Conservation (phyloP, 2,797 vertebrate genomes). For the Cuculus canorus region DNA sequence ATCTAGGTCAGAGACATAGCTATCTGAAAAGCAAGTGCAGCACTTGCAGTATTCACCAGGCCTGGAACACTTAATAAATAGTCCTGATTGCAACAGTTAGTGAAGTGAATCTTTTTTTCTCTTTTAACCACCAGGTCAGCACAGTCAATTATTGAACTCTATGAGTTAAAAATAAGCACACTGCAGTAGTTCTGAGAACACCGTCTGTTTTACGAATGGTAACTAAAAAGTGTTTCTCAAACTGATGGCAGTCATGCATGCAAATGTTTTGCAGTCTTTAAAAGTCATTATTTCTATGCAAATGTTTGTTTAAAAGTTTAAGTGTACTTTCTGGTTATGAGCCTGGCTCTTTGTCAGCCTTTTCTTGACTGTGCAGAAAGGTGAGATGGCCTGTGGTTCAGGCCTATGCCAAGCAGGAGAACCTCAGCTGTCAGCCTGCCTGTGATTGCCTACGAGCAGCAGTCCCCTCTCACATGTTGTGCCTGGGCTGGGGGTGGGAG, state of each 20-base stretch:
- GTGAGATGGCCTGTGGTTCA: background rate
- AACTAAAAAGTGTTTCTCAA: background rate
- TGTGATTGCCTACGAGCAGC: background rate
- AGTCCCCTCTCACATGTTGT: background rate
- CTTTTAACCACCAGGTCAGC: background rate
- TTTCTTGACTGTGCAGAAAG: background rate
- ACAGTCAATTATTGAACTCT: background rate
- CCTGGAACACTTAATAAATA: background rate
- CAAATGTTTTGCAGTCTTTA: background rate
- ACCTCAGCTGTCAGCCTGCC: background rate
- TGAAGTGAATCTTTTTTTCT: background rate
- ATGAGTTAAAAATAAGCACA: background rate
- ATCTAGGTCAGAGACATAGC: background rate
- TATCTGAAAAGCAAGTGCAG: background rate
- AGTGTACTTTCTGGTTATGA: background rate
- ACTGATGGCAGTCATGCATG: fast-evolving
- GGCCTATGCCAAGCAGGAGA: background rate
- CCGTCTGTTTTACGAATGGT: background rate
- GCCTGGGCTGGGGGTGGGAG: background rate
- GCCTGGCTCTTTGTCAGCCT: background rate
- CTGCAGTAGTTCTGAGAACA: background rate
- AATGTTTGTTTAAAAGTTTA: background rate
- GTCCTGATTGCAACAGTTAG: background rate
- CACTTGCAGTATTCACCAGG: background rate
- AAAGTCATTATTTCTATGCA: background rate